Percentiles rank a stretch among this genome's conserved stretches.
Evolutionary conservation across 2,888 invertebrate species (phyloP).

Genomic region (Aporophyla lueneburgensis): DNA sequence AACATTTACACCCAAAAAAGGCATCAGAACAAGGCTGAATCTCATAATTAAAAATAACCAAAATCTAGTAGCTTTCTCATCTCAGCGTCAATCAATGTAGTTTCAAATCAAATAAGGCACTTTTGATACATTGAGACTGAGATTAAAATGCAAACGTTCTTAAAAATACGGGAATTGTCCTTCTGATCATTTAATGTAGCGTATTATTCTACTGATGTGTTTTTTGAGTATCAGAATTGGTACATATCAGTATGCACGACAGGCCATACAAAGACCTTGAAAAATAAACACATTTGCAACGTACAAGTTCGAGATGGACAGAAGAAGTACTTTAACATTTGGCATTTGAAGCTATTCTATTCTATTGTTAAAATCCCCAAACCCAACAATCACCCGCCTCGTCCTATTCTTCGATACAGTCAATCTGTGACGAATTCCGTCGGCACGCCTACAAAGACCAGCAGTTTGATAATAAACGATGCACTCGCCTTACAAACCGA

Average conservation of each 20-base stretch:
- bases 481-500: slow-evolving; percentile 71
- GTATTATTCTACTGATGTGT: neutral
- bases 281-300: neutral
- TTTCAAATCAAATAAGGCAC: too few species aligned
- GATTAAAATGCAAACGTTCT: neutral
- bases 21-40: too few species aligned
- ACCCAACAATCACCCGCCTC: slow-evolving; percentile 29
- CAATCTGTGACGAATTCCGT: slow-evolving; percentile 61
- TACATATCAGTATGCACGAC: neutral
- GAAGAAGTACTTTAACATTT: neutral
- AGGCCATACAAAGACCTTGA: neutral
- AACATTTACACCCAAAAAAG: too few species aligned
- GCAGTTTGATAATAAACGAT: slow-evolving; percentile 55
- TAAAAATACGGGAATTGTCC: neutral
- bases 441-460: slow-evolving; percentile 68
- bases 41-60: too few species aligned
- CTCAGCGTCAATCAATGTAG: too few species aligned
- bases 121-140: neutral
- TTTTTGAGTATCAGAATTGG: too few species aligned
- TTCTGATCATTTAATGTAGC: neutral
- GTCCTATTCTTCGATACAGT: slow-evolving; percentile 25
- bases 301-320: neutral
- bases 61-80: too few species aligned
- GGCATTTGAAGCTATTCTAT: neutral
- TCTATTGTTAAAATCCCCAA: neutral